phyloP scores from a whole-genome alignment of 2,888 invertebrate species.

The Epistrophe grossulariae region DNA sequence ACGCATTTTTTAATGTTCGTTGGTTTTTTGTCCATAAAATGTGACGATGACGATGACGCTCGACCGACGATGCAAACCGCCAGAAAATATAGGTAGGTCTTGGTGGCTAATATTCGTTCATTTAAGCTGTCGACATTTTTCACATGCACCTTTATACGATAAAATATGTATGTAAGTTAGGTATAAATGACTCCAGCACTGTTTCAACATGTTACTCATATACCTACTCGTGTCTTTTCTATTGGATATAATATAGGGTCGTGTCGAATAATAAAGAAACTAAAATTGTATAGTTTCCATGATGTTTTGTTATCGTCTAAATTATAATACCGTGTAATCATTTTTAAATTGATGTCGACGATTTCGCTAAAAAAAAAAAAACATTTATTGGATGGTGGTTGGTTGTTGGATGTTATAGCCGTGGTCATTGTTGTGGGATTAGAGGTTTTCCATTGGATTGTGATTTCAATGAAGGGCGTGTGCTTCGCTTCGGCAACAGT shows the following conservation, averaged over 20 bases:
- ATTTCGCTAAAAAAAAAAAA: slow-evolving; percentile 53
- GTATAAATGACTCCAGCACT: not conserved
- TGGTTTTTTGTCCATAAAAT: slow-evolving; percentile 73
- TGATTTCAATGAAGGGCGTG: slow-evolving; percentile 45
- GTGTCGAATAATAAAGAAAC: slow-evolving; percentile 59
- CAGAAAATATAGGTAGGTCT: slow-evolving; percentile 71
- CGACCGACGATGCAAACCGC: slow-evolving; percentile 60
- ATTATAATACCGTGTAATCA: slow-evolving; percentile 70
- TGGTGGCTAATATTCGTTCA: slow-evolving; percentile 24
- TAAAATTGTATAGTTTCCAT: slow-evolving; percentile 59
- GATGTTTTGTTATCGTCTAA: slow-evolving; percentile 72
- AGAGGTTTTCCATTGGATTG: slow-evolving; percentile 59
- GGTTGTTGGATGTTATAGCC: slow-evolving; percentile 24
- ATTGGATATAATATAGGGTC: slow-evolving; percentile 42
- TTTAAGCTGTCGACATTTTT: slow-evolving; percentile 24
- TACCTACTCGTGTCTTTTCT: slow-evolving; percentile 43
- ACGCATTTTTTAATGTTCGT: slow-evolving; percentile 75
- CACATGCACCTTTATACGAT: slow-evolving; percentile 47
- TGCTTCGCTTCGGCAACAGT: not conserved
- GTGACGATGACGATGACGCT: slow-evolving; percentile 52
- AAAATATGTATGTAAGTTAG: not conserved
- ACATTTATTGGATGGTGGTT: slow-evolving; percentile 40
- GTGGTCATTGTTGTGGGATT: slow-evolving; percentile 53
- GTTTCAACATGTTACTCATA: slow-evolving; percentile 56
- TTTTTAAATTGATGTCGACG: slow-evolving; percentile 68